Percentiles rank a stretch among this genome's conserved stretches.
Evolutionary conservation across 1,140 invertebrate genomes (phyloP).

Genomic region (Delia radicum): DNA sequence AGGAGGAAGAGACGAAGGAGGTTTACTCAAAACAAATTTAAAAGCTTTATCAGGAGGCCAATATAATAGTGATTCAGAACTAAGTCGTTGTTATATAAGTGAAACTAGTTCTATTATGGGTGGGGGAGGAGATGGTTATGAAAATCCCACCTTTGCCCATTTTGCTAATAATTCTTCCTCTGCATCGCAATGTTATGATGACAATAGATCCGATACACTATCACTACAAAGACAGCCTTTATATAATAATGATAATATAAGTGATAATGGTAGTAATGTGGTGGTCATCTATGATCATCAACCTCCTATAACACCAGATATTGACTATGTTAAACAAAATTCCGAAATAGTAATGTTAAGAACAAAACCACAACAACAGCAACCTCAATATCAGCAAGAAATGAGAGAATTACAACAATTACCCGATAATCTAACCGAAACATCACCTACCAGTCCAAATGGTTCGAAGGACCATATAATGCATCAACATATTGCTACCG

Average conservation of each 20-base stretch:
- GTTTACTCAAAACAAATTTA: constrained; percentile 26
- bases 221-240: constrained; percentile 38
- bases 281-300: constrained; percentile 54
- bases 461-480: neutral
- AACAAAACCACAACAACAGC: constrained; percentile 47
- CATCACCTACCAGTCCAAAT: constrained; percentile 32
- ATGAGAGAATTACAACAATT: constrained; percentile 50
- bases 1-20: constrained; percentile 25
- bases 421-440: constrained; percentile 39
- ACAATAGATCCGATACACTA: constrained; percentile 30
- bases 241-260: constrained; percentile 39
- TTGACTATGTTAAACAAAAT: constrained; percentile 54
- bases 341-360: constrained; percentile 53
- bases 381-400: constrained; percentile 32
- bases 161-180: constrained; percentile 29
- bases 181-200: constrained; percentile 24
- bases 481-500: constrained; percentile 40
- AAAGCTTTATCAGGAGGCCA: constrained; percentile 6
- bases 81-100: constrained; percentile 53
- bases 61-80: constrained; percentile 48
- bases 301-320: constrained; percentile 51
- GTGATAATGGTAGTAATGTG: constrained; percentile 43
- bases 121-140: constrained; percentile 39
- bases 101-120: constrained; percentile 52
- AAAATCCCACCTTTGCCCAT: constrained; percentile 53